phyloP scores from a whole-genome alignment of 2,113 vertebrate species.

The Nyctibius bracteatus region DNA sequence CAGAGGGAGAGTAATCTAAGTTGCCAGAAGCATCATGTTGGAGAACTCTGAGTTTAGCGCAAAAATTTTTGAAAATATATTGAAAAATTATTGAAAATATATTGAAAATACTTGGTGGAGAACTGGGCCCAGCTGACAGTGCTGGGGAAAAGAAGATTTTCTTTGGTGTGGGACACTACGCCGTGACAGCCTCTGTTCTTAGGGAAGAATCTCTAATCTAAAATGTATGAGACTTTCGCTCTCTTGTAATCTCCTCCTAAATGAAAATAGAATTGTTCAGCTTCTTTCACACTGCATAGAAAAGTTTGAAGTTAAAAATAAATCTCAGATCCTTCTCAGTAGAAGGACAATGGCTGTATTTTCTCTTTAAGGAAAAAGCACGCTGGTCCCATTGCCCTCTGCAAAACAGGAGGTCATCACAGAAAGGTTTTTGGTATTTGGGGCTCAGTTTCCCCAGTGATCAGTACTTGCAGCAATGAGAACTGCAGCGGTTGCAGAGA shows the following conservation, averaged over 20 bases:
- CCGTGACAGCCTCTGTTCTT: not conserved
- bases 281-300: not conserved
- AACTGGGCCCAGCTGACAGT: not conserved
- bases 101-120: not conserved
- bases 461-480: not conserved
- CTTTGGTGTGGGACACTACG: not conserved
- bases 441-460: not conserved
- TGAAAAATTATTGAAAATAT: not conserved
- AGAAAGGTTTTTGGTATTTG: not conserved
- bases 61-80: not conserved
- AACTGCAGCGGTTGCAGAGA: not conserved
- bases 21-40: not conserved
- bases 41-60: not conserved
- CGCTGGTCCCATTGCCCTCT: not conserved
- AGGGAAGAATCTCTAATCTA: not conserved
- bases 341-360: not conserved
- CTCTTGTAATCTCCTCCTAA: not conserved
- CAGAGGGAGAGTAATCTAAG: not conserved
- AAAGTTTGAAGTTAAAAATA: not conserved
- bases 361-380: not conserved
- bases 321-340: not conserved
- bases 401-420: not conserved
- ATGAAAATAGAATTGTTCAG: not conserved
- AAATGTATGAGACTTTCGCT: not conserved
- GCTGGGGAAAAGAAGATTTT: not conserved